These are phyloP conservation scores for Julus scanicus DNA, from an alignment of 2,888 invertebrate species.

Conservation along the genomic window DNA sequence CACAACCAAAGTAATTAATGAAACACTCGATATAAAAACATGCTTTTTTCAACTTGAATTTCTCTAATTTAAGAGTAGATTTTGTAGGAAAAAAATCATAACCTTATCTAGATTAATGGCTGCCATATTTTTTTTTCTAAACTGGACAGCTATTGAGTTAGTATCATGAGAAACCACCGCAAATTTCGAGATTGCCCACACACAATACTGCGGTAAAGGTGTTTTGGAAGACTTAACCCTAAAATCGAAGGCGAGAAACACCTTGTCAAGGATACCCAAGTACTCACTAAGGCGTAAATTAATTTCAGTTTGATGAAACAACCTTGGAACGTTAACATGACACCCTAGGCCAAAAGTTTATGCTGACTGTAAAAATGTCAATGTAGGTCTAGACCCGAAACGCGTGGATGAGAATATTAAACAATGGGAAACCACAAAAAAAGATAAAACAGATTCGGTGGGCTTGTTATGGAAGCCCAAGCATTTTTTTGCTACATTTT, in stretches of 20 bases:
- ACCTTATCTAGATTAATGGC: conserved; percentile 16
- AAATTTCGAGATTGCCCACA: background rate
- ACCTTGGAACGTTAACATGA: conserved; percentile 39
- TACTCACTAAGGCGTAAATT: conserved; percentile 35
- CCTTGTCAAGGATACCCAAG: conserved; percentile 37
- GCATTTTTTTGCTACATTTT: no score
- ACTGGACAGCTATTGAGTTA: background rate
- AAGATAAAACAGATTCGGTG: no score
- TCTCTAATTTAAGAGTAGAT: background rate
- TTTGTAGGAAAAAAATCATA: background rate
- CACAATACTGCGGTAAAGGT: conserved; percentile 4
- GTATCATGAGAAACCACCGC: conserved; percentile 9
- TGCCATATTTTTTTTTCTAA: background rate
- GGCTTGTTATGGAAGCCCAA: no score
- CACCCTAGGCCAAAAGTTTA: conserved; percentile 47
- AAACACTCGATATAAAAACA: background rate
- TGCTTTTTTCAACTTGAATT: background rate
- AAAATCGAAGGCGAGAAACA: conserved; percentile 27
- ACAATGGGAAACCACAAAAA: background rate
- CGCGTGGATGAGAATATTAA: background rate
- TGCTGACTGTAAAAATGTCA: conserved; percentile 10
- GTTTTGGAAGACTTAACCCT: conserved; percentile 44
- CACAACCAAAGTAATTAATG: background rate
- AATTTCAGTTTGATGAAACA: conserved; percentile 19
- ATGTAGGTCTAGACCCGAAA: conserved; percentile 40